Base-by-base conservation (phyloP, 1,140 invertebrate species). In the Drosophila baimaii region DNA sequence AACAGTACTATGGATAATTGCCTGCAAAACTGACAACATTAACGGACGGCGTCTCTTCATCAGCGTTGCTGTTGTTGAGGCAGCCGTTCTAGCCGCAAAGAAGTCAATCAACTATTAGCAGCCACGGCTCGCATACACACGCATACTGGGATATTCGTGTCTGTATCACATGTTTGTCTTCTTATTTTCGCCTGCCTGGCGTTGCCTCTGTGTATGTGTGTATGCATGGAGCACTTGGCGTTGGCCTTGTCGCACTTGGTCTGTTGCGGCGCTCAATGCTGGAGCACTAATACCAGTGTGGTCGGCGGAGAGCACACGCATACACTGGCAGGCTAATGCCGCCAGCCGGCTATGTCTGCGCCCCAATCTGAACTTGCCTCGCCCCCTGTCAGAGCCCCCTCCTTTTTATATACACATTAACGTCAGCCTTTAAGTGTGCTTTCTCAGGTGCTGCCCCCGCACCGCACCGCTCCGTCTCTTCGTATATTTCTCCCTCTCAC, bases 91-190 rank as follows among this genome's bases (percentile, higher is more conserved):
- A 72, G 37, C 39, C 47, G 46, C 65, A 89, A 88, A 89, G 83
- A 89, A 88, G 83, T 88, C 84, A 88, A 89, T 88, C 83, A 88
- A 88, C 83, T 89, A 86, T 86, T 86, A 59, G 83, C 78, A 85
- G 82, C 70, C 46, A 75, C 69, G 68, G 62, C 69, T 55, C 37
- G 12, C 59, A 69, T 46, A 85, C 56, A 54, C 13, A 58, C 56
- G 57, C 39, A 59, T 54, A 68, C 43, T 55, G 51, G 44, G 62
- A 66, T 58, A 72, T 74, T 77, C 68, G 86, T 89, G 89, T 85
- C 84, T 90, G 89, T 90, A 90, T 90, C 89, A 90, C 89, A 91
- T 90, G 89, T 90, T 90, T 85, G 78, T 81, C 81, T 80, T 91
- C 90, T 90, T 91, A 89, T 86, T 91, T 91, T 90, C 77, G 77